Conservation (phyloP, 2,888 invertebrate genomes). For the Melipona bicolor region DNA sequence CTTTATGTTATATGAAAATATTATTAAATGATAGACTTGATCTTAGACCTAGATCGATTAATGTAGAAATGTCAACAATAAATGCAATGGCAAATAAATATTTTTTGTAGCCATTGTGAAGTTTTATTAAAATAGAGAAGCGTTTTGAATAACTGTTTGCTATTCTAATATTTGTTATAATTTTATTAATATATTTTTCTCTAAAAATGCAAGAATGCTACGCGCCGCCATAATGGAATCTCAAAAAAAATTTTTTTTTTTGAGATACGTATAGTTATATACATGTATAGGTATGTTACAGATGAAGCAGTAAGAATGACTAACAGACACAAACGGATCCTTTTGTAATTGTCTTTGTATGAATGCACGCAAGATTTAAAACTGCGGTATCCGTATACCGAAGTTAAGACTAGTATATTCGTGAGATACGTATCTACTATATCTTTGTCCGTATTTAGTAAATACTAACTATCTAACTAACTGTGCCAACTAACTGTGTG, state of each 20-base stretch:
- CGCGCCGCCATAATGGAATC: too few species aligned
- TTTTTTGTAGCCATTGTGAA: too few species aligned
- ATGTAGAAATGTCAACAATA: too few species aligned
- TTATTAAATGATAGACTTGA: too few species aligned
- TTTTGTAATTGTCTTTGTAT: neutral
- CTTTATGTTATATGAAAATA: too few species aligned
- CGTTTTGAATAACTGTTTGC: too few species aligned
- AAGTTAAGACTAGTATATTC: slow-evolving; percentile 26
- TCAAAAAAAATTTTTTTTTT: neutral
- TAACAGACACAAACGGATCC: neutral
- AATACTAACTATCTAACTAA: slow-evolving; percentile 72
- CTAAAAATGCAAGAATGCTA: too few species aligned
- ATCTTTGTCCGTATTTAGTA: slow-evolving; percentile 65
- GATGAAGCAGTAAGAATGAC: neutral
- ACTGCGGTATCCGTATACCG: neutral
- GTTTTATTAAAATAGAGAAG: too few species aligned
- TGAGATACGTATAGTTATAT: slow-evolving; percentile 10
- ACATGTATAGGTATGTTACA: neutral
- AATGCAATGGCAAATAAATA: too few species aligned
- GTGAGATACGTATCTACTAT: slow-evolving; percentile 38
- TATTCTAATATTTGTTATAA: too few species aligned
- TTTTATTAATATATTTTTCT: too few species aligned
- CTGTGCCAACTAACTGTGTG: slow-evolving; percentile 28
- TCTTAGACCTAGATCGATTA: too few species aligned
- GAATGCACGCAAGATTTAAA: neutral